Conservation (phyloP, 2,888 invertebrate species). For the Euzetes globulus region DNA sequence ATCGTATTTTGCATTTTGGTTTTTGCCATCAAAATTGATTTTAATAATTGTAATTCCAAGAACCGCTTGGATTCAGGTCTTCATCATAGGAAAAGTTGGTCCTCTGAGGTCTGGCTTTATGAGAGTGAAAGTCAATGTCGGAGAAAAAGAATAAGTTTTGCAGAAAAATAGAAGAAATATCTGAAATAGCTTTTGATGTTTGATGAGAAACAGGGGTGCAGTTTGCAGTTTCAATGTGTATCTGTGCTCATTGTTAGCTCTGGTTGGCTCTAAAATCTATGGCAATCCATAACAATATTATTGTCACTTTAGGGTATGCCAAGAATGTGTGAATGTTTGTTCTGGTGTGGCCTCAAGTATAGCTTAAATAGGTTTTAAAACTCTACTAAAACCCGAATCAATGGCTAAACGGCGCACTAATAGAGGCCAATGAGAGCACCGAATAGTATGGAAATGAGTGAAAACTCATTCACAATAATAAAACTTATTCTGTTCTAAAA, state of each 20-base stretch:
- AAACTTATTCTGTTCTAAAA: conserved; percentile 16
- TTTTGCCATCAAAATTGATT: too few relatives aligned
- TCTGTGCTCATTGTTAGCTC: background rate
- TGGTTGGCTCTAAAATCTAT: background rate
- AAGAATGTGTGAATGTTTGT: conserved; percentile 11
- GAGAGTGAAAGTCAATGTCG: background rate
- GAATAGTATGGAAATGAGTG: background rate
- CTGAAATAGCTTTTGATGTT: conserved; percentile 14
- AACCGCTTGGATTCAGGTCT: too few relatives aligned
- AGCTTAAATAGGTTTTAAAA: background rate
- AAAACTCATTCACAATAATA: conserved; percentile 14
- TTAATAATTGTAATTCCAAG: too few relatives aligned
- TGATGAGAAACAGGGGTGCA: conserved; percentile 19
- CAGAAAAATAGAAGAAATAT: background rate
- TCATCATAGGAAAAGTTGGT: too few relatives aligned
- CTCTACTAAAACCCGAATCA: background rate
- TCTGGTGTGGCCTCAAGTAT: conserved; percentile 17
- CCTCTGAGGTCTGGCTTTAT: background rate
- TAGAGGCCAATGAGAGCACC: background rate
- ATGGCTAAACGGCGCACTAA: background rate
- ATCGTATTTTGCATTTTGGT: too few relatives aligned
- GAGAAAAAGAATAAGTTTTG: background rate
- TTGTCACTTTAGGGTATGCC: conserved; percentile 20
- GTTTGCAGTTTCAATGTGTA: background rate
- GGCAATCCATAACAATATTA: background rate